Conservation (phyloP, 2,113 vertebrate species). For the Pangasianodon hypophthalmus region DNA sequence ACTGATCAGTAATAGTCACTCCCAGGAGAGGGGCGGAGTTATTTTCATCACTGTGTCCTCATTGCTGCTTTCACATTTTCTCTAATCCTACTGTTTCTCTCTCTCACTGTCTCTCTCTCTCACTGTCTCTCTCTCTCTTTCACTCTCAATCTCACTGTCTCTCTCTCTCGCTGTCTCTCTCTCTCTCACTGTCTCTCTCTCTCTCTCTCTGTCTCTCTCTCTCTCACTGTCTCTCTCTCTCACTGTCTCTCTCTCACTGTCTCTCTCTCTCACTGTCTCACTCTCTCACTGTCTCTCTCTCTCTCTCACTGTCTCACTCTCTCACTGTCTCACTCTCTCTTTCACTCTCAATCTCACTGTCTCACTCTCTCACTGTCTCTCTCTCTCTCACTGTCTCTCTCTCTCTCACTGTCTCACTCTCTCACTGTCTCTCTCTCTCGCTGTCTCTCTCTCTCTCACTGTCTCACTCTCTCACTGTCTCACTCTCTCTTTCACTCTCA, state of each 20-base stretch:
- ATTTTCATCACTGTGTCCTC: slow-evolving; percentile 6
- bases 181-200: not conserved
- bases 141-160: not conserved
- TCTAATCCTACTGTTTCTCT: not conserved
- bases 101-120: not conserved
- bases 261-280: too few species aligned
- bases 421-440: too few species aligned
- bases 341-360: too few species aligned
- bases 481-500: not conserved
- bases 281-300: too few species aligned
- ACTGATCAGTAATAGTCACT: not conserved
- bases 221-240: too few species aligned
- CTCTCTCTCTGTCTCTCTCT: too few species aligned
- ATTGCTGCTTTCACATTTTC: not conserved
- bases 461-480: not conserved
- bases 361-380: too few species aligned
- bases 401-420: too few species aligned
- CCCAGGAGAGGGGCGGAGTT: not conserved
- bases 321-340: not conserved
- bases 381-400: too few species aligned
- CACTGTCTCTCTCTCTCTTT: not conserved
- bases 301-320: not conserved
- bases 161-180: not conserved
- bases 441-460: not conserved
- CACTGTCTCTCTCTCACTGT: too few species aligned